Percentiles rank a stretch among this genome's conserved stretches.
Conservation (phyloP, 2,888 invertebrate species). For the Agapostemon virescens region DNA sequence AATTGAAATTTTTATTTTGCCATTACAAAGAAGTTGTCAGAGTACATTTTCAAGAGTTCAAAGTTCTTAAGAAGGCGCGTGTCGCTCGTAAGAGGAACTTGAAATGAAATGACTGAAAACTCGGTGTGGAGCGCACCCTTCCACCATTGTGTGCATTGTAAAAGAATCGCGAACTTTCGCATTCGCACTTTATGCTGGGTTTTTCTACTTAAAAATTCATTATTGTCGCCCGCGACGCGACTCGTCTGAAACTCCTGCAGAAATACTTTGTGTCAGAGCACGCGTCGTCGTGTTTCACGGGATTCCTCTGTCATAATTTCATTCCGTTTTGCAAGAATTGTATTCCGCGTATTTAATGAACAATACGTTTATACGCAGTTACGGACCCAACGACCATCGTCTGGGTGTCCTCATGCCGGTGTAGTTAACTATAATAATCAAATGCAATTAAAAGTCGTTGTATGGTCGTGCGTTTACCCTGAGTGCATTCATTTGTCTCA, state of each 20-base stretch:
- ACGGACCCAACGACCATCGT: background rate
- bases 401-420: background rate
- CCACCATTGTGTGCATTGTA: slow-evolving; percentile 40
- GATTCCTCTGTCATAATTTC: background rate
- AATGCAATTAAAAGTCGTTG: slow-evolving; percentile 8
- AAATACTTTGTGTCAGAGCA: background rate
- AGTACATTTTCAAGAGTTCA: background rate
- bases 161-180: slow-evolving; percentile 33
- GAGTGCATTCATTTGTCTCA: background rate
- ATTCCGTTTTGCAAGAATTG: background rate
- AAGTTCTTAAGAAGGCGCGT: background rate
- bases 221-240: background rate
- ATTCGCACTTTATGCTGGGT: slow-evolving; percentile 5
- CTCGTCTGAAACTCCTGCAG: background rate
- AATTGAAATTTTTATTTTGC: background rate
- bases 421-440: slow-evolving; percentile 6
- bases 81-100: slow-evolving; percentile 50
- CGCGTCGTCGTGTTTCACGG: background rate
- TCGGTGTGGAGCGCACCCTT: slow-evolving; percentile 41
- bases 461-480: background rate
- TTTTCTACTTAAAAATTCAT: slow-evolving; percentile 19
- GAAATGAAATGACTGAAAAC: slow-evolving; percentile 71
- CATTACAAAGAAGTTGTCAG: background rate
- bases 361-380: background rate
- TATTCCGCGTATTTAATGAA: background rate